Evolutionary conservation across 2,113 vertebrate genomes (phyloP).

Genomic region (Porphyrio hochstetteri): DNA sequence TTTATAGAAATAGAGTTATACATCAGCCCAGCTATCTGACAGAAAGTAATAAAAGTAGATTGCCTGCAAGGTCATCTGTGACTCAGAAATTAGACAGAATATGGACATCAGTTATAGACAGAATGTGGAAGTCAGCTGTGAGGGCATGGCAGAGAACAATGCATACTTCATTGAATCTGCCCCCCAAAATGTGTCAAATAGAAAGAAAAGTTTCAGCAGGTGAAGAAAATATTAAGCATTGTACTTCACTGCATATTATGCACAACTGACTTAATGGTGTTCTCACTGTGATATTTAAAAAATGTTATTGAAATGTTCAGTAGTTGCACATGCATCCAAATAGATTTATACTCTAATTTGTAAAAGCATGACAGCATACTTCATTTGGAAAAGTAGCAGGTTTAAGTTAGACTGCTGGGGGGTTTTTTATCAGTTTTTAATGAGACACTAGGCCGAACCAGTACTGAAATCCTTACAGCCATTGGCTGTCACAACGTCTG

Average conservation of each 20-base stretch:
- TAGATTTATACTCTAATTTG: neutral
- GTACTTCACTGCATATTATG: neutral
- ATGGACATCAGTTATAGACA: neutral
- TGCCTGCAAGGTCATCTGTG: slow-evolving; percentile 43
- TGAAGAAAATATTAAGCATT: slow-evolving; percentile 27
- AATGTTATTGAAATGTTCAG: neutral
- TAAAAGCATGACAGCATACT: neutral
- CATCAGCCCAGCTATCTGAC: slow-evolving; percentile 37
- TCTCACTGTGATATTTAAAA: neutral
- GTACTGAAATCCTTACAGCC: neutral
- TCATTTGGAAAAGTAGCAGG: neutral
- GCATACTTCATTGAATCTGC: neutral
- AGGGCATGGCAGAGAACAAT: slow-evolving; percentile 8
- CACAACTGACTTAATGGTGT: neutral
- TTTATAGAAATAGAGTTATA: slow-evolving; percentile 63
- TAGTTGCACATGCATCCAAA: neutral
- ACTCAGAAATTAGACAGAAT: slow-evolving; percentile 59
- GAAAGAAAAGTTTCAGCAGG: slow-evolving; percentile 4
- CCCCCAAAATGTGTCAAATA: neutral
- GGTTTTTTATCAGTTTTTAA: slow-evolving; percentile 51
- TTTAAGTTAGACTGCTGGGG: neutral
- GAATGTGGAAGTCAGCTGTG: slow-evolving; percentile 3
- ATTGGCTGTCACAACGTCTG: neutral
- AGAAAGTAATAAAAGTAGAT: slow-evolving; percentile 43
- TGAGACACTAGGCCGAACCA: neutral